Evolutionary conservation across 2,888 invertebrate species (phyloP).

Genomic region (Craniophora ligustri): DNA sequence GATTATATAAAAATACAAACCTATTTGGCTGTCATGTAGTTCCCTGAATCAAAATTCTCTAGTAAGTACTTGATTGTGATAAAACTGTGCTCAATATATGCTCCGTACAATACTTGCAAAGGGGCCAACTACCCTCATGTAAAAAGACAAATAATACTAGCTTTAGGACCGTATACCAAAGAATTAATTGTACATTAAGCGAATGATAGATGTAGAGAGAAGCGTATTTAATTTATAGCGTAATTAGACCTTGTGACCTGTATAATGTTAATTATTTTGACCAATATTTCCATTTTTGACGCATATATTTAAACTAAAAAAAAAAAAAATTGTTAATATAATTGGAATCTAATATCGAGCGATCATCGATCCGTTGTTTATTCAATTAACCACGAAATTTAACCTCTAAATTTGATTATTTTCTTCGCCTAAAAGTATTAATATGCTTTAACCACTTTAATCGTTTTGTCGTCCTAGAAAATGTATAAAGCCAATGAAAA

Average conservation of each 20-base stretch:
- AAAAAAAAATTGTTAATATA: conserved; percentile 43
- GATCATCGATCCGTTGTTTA: conserved; percentile 41
- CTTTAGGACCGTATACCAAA: conserved; percentile 87
- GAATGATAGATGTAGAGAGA: conserved; percentile 74
- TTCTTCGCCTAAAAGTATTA: conserved; percentile 61
- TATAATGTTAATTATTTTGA: conserved; percentile 76
- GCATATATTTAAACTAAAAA: conserved; percentile 39
- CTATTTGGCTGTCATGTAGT: conserved; percentile 31
- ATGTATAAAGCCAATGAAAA: conserved; percentile 82
- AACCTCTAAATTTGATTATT: conserved; percentile 56
- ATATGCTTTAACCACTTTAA: conserved; percentile 76
- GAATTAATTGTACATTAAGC: conserved; percentile 86
- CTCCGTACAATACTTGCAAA: conserved; percentile 64
- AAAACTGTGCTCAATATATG: conserved; percentile 50
- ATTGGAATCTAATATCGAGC: conserved; percentile 52
- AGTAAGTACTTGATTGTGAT: conserved; percentile 54
- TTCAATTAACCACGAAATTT: conserved; percentile 45
- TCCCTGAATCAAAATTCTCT: conserved; percentile 40
- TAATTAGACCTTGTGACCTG: conserved; percentile 81
- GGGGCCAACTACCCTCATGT: conserved; percentile 74
- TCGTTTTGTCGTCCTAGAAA: conserved; percentile 73
- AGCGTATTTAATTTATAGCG: conserved; percentile 83
- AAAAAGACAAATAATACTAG: conserved; percentile 82
- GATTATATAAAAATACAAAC: conserved; percentile 2
- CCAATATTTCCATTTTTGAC: conserved; percentile 73